Evolutionary conservation across 2,113 vertebrate species (phyloP), one percentile per base, ranked within the genome.

Genomic region (Ginglymostoma cirratum): DNA sequence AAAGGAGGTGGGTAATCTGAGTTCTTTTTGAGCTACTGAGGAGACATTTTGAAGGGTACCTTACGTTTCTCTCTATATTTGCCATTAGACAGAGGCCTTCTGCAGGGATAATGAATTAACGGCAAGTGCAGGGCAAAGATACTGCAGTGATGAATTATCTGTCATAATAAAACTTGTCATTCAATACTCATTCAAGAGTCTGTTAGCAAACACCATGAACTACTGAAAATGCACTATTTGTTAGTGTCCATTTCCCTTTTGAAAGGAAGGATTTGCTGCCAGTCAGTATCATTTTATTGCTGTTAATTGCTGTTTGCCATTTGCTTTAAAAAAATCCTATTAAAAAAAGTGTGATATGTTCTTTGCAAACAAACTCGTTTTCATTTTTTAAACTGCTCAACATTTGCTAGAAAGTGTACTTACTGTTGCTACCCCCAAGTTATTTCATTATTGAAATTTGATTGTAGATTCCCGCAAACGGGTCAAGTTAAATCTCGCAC

Each of bases 101-200:
- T 95, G 80, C 78, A 96, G 80, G 19, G 80, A 93, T 86, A n/a
- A 55, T 96, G 95, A 96, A 34, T 95, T 95, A 83, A 69, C 80
- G 95, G 61, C 12, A 67, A 15, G 30, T 70, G 45, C 95, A 96
- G 42, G 80, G 83, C 95, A 87, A 94, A 48, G 12, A 96, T 80
- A 23, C 96, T 96, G 95, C 96, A 45, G 38, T 90, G 48, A 95
- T 96, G 80, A 96, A 21, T 97, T 97, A 97, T 97, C 96, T 96
- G 96, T 96, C 1, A 27, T 96, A 90, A 95, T 96, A 96, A 96
- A 34, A 85, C 92, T 95, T 96, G 96, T 96, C 96, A 83, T 96
- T 97, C 96, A 96, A 96, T 96, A 96, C 89, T 85, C 96, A 8
- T 96, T 96, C 66, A 96, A 96, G 95, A 96, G 96, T 78, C 76